Evolutionary conservation across 2,113 vertebrate species (phyloP), one percentile per base, ranked within the genome.

Genomic region (Lipophrys pholis): DNA sequence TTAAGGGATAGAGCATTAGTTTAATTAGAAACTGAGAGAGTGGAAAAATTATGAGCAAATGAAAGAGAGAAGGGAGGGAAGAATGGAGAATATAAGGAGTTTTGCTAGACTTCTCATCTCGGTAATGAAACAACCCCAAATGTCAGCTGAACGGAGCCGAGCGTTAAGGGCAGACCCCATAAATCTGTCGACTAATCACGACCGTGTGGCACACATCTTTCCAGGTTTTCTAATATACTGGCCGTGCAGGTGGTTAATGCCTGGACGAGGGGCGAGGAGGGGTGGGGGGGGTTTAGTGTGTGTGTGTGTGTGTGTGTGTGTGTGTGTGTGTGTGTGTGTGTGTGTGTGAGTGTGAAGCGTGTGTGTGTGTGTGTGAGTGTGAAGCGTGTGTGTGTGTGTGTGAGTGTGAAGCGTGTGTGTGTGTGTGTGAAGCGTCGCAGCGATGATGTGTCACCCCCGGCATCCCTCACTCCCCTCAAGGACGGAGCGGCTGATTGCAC

Each of bases 391-490:
- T n/a, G n/a, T 36, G 1, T 48, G 45, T 53, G 40, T 40, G 38
- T 63, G n/a, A n/a, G n/a, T n/a, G n/a, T n/a, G n/a, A n/a, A n/a
- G n/a, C 4, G 2, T 30, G 40, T 60, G 41, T 35, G 56, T 78
- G 62, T 74, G 48, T 83, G 55, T 35, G 40, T 43, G 51, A 21
- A 48, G 36, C 17, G 40, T 36, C 39, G 73, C 35, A 9, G 41
- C 7, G 16, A 36, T 81, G 77, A 81, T 68, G 78, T 73, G 74
- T 56, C 64, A 51, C 68, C 52, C 21, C 17, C 6, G 52, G 53
- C 64, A 70, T 85, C 62, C 69, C 84, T 87, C 84, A 73, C 46
- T 43, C 62, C 0, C 11, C 81, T 82, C 78, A 84, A 85, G 88
- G 86, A 77, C 79, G 7, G 50, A 62, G 69, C 30, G 0, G 35